Percentiles rank a stretch among this genome's conserved stretches.
These are phyloP conservation scores for Eudyptes chrysolophus DNA, from an alignment of 2,113 vertebrate species.

Conservation along the genomic window DNA sequence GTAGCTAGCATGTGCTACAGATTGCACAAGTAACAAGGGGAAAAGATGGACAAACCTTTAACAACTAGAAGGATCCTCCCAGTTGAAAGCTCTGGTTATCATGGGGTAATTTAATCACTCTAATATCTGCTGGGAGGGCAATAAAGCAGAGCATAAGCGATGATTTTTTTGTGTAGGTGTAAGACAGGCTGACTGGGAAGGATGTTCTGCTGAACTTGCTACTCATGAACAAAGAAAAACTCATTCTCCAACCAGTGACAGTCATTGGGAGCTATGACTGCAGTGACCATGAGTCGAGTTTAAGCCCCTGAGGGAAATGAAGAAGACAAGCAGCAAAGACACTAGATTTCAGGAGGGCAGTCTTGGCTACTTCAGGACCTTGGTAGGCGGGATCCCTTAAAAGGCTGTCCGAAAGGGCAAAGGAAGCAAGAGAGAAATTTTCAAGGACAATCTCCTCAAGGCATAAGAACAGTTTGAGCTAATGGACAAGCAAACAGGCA, in stretches of 20 bases:
- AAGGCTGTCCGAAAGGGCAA: background rate
- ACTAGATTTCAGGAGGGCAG: background rate
- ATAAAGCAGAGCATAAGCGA: background rate
- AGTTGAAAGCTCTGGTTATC: background rate
- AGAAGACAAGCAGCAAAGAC: background rate
- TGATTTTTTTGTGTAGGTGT: background rate
- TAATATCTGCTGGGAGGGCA: background rate
- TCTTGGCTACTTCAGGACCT: background rate
- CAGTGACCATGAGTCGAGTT: background rate
- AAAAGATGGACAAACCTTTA: background rate
- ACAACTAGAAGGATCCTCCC: background rate
- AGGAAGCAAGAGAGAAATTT: background rate
- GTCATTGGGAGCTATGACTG: background rate
- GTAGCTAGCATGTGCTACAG: background rate
- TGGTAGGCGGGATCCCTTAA: background rate
- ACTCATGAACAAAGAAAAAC: background rate
- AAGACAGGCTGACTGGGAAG: background rate
- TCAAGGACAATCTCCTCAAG: background rate
- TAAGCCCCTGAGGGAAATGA: background rate
- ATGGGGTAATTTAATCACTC: background rate
- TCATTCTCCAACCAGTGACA: background rate
- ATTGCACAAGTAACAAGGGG: background rate
- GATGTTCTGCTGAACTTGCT: background rate
- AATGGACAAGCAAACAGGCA: background rate
- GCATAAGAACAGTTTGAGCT: background rate